A percentile compares a stretch with the other conserved stretches of the same genome.
Evolutionary conservation across 2,797 vertebrate species (phyloP).

Genomic region (Eulemur coronatus): DNA sequence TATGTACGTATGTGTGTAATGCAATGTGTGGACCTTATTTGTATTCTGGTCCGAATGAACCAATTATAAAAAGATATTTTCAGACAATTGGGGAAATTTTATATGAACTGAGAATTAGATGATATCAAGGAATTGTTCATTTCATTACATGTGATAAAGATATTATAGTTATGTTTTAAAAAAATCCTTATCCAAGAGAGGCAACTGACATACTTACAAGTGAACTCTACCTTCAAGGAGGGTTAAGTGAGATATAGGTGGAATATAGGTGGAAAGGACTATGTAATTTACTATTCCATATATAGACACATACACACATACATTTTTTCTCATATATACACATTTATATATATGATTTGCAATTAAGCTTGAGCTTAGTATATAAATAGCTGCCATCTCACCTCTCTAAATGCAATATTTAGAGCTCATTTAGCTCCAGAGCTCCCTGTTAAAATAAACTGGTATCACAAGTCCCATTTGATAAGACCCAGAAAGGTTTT

Average conservation of each 20-base stretch:
- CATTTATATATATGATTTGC: neutral
- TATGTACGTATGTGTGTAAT: neutral
- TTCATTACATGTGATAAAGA: neutral
- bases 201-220: neutral
- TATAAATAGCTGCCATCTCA: neutral
- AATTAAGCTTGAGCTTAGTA: neutral
- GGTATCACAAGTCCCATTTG: neutral
- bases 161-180: neutral
- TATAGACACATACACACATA: neutral
- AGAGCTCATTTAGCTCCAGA: neutral
- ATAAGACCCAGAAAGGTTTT: neutral
- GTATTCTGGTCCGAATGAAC: neutral
- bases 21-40: neutral
- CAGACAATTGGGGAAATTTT: neutral
- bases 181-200: neutral
- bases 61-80: constrained; percentile 23
- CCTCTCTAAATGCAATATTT: neutral
- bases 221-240: neutral
- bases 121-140: neutral
- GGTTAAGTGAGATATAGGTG: neutral
- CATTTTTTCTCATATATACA: neutral
- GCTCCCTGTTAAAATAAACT: neutral
- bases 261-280: neutral
- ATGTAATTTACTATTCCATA: neutral
- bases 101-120: neutral